These are phyloP conservation scores for Thereva unica DNA, from an alignment of 2,888 invertebrate species.

Conservation along the genomic window DNA sequence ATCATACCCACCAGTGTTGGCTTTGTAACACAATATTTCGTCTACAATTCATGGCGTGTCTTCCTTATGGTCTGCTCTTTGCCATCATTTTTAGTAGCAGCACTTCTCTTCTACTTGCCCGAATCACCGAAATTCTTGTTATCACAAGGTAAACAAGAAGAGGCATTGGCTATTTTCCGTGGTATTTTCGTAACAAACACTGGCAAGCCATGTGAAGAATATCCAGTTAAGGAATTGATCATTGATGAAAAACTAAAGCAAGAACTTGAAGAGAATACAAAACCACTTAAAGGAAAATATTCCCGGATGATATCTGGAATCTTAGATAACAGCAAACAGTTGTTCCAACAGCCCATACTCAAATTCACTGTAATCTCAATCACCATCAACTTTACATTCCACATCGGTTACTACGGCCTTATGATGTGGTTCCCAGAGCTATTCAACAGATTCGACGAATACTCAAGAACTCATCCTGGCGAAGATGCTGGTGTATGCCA, in stretches of 20 bases:
- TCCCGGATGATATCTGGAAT: conserved; percentile 76
- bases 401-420: conserved; percentile 93
- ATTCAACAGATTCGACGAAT: conserved; percentile 88
- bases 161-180: conserved; percentile 79
- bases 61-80: conserved; percentile 86
- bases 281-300: conserved; percentile 68
- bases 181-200: conserved; percentile 83
- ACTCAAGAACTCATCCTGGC: conserved; percentile 68
- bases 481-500: conserved; percentile 72
- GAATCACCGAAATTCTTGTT: conserved; percentile 91
- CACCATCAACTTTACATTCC: conserved; percentile 89
- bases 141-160: conserved; percentile 75
- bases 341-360: conserved; percentile 79
- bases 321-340: conserved; percentile 77
- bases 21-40: conserved; percentile 68
- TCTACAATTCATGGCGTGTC: conserved; percentile 90
- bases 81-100: conserved; percentile 85
- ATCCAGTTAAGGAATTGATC: conserved; percentile 74
- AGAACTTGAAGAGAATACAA: conserved; percentile 55
- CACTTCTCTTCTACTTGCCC: conserved; percentile 79
- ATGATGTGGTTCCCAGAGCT: conserved; percentile 98
- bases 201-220: conserved; percentile 72
- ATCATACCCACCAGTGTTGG: conserved; percentile 75
- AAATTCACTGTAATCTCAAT: conserved; percentile 84
- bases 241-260: conserved; percentile 62